Evolutionary conservation across 2,888 invertebrate genomes (phyloP), one percentile per base, ranked within the genome.

Genomic region (Cosmia pyralina): DNA sequence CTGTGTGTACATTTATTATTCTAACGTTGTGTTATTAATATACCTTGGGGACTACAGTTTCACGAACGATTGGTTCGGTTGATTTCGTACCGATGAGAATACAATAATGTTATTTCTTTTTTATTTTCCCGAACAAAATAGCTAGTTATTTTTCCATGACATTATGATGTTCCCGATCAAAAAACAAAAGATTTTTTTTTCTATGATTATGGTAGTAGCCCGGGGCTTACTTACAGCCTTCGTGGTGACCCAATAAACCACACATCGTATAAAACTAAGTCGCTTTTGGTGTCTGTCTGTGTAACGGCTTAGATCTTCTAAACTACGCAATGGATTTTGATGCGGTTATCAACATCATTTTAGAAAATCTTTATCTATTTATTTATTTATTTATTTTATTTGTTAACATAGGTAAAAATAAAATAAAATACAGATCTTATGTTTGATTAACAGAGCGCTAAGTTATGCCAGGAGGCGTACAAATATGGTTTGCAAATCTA

Each of bases 11-110:
- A 62, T 38, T 46, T 72, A 72, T 53, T 53, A 72, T n/a, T 53
- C 44, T 22, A 17, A 46, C 46, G 44, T 52, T 74, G 58, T 74
- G 44, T 75, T 66, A 52, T 66, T 75, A 74, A 58, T 38, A 74
- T 46, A 52, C 67, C 50, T 38, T 13, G 17, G 74, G 74, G 67
- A 52, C n/a, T 52, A 38, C 17, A 52, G 46, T 75, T 75, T 46
- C 67, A 52, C 74, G 17, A 67, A 67, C 46, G 17, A 52, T 59
- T 67, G 52, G 38, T n/a, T 74, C 38, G 17, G 13, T 67, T 59
- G 52, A 67, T 75, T 74, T 67, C 5, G 5, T 75, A 50, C 15
- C 34, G 28, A 59, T 67, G 67, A 59, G 50, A 44, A 22, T 66
- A 65, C 28, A 10, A 38, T 38, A 38, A 38, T 15, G n/a, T 52